Conservation (phyloP, 2,797 vertebrate genomes). For the Propithecus deckenii region DNA sequence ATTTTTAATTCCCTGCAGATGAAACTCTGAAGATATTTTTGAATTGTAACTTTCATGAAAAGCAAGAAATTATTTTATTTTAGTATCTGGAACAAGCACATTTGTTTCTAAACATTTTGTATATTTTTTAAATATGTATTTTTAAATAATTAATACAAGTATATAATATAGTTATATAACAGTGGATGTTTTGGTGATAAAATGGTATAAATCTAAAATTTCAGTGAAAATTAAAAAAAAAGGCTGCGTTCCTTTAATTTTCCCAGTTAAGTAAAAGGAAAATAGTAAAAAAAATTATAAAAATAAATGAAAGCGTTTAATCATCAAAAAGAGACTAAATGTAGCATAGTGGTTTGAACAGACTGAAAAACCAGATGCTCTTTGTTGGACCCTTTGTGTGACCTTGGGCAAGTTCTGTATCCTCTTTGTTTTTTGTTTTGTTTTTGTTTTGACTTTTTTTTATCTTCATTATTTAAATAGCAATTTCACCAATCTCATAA, state of each 20-base stretch:
- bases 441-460: background rate
- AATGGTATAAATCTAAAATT: background rate
- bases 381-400: background rate
- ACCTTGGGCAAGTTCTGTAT: background rate
- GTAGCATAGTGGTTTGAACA: background rate
- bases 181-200: background rate
- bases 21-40: constrained; percentile 33
- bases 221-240: background rate
- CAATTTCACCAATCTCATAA: background rate
- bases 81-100: background rate
- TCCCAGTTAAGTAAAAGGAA: background rate
- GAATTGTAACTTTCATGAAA: background rate
- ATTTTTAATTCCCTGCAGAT: background rate
- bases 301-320: background rate
- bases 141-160: background rate
- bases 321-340: background rate
- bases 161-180: background rate
- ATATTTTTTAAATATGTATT: background rate
- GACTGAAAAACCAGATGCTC: background rate
- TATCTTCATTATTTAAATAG: background rate
- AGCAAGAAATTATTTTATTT: background rate
- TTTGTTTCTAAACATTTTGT: background rate
- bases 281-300: background rate
- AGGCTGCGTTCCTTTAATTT: background rate
- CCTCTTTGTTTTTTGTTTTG: background rate